phyloP scores from a whole-genome alignment of 2,113 vertebrate species.

The Odocoileus hemionus region DNA sequence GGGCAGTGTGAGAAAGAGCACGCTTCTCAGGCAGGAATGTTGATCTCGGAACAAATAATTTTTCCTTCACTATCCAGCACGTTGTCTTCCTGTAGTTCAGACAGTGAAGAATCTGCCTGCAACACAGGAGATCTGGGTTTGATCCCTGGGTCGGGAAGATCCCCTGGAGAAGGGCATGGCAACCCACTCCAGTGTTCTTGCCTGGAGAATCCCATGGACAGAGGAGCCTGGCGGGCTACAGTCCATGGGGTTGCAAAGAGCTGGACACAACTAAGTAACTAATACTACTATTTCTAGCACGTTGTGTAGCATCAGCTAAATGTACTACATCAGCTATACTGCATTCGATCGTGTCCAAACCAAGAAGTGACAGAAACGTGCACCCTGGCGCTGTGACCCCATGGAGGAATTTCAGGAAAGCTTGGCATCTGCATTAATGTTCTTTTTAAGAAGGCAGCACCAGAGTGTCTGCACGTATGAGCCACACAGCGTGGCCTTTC shows the following conservation, averaged over 20 bases:
- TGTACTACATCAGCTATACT: neutral
- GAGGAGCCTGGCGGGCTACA: neutral
- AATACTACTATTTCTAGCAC: neutral
- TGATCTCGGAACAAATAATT: neutral
- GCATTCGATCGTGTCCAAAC: constrained; percentile 35
- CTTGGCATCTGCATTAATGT: neutral
- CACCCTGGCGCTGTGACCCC: neutral
- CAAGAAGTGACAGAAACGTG: constrained; percentile 51
- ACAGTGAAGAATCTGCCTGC: neutral
- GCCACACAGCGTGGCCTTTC: neutral
- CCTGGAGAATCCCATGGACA: neutral
- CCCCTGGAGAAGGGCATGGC: neutral
- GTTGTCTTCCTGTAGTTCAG: neutral
- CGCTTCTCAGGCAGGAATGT: neutral
- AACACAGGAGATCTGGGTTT: neutral
- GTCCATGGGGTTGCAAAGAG: neutral
- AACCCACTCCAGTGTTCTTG: neutral
- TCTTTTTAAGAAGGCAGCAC: constrained; percentile 57
- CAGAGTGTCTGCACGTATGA: neutral
- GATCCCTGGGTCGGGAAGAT: neutral
- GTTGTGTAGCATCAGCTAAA: neutral
- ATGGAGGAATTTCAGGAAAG: constrained; percentile 25
- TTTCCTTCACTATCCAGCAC: neutral
- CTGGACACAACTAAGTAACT: neutral
- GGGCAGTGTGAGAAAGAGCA: neutral